Base-by-base conservation (phyloP, 2,888 invertebrate species). In the Aphidius colemani region DNA sequence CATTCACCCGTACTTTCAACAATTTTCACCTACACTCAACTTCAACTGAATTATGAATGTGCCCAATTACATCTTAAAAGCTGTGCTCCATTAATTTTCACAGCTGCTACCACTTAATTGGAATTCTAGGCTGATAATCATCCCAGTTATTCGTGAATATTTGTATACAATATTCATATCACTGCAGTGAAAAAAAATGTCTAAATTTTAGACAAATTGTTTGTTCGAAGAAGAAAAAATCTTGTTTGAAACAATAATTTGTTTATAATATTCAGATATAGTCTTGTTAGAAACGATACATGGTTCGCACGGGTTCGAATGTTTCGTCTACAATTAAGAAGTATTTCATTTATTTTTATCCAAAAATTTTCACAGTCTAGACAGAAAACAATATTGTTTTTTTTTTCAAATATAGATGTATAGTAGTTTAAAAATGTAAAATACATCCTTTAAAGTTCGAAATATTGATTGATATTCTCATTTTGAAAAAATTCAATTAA, bases 11-110 rank as follows among this genome's bases (percentile, higher is more conserved):
- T 58, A 48, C 56, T 7, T 43, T n/a, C 51, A 43, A 40, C 41
- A 48, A 59, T 59, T 62, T 63, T 56, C 60, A 56, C 64, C 60
- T 58, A 59, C 53, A 60, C 64, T 67, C 59, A 66, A 63, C 61
- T 68, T 66, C 78, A 77, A 73, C 78, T 79, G 82, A 84, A 84
- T 86, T 86, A 86, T 86, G 85, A 86, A 86, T 86, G 86, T 85
- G 83, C 84, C 85, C 86, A 86, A 86, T 86, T 86, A 86, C 86
- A 85, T 86, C 85, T 86, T 86, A 85, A 86, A 86, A 85, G 86
- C 85, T 84, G 85, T 84, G 85, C 85, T 84, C 85, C 86, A 86
- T 86, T 86, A 86, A 86, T 86, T 86, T 85, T 85, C 86, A 85
- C 86, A 86, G 86, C 85, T 86, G 86, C 85, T 85, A 85, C 85